Evolutionary conservation across 2,113 vertebrate genomes (phyloP).

Genomic region (Narcine bancroftii): DNA sequence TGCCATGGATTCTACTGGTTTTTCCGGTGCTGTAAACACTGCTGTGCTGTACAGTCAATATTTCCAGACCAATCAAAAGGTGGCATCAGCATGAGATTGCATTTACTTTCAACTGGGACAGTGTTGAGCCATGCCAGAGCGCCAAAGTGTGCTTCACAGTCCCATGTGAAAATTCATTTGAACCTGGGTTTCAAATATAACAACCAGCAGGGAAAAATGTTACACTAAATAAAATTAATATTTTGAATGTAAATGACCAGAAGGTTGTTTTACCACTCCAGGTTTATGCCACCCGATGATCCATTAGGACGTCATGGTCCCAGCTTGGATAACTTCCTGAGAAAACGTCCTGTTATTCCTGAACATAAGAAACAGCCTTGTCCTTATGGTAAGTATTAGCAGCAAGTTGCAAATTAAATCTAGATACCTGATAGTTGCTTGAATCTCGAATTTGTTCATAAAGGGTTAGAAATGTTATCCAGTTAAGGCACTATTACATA

Average conservation of each 20-base stretch:
- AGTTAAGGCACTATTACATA: too few relatives aligned
- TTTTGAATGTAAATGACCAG: neutral
- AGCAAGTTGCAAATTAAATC: neutral
- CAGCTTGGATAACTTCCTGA: slow-evolving; percentile 93
- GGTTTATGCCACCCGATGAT: slow-evolving; percentile 98
- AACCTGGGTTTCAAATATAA: neutral
- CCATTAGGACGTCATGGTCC: slow-evolving; percentile 92
- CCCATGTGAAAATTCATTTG: neutral
- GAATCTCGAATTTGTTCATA: neutral
- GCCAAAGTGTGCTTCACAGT: neutral
- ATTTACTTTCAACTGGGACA: neutral
- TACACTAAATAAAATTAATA: neutral
- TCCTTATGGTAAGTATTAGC: slow-evolving; percentile 80
- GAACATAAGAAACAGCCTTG: slow-evolving; percentile 98
- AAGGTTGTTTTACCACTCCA: slow-evolving; percentile 36
- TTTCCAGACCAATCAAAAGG: neutral
- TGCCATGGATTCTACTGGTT: neutral
- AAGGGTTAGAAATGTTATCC: neutral
- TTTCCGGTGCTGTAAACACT: neutral
- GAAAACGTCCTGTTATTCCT: slow-evolving; percentile 87
- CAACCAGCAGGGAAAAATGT: neutral
- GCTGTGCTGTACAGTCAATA: neutral
- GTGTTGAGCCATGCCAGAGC: neutral
- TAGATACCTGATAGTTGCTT: neutral
- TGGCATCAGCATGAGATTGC: neutral